Conservation (phyloP, 2,888 invertebrate genomes). For the Drosophila kambysellisi region DNA sequence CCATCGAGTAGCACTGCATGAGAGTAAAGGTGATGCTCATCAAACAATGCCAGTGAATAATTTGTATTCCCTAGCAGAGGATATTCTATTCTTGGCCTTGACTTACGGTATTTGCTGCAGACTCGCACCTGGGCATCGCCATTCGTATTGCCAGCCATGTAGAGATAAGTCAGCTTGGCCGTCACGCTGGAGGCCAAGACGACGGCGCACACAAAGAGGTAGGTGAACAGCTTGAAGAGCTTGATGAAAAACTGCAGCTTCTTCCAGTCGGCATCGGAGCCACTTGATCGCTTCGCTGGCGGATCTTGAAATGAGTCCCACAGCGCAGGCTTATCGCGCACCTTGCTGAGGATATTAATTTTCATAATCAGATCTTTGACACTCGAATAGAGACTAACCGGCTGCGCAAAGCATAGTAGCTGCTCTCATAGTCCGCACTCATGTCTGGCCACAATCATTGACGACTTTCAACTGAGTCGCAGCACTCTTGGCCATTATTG, state of each 20-base stretch:
- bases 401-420: constrained; percentile 54
- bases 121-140: constrained; percentile 87
- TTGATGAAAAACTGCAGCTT: constrained; percentile 88
- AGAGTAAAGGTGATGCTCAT: constrained; percentile 11
- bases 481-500: constrained; percentile 31
- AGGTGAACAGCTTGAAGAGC: constrained; percentile 89
- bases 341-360: constrained; percentile 45
- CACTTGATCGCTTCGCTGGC: constrained; percentile 89
- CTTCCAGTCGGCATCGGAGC: constrained; percentile 88
- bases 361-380: not conserved
- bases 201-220: constrained; percentile 88
- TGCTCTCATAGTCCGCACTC: constrained; percentile 71
- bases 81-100: not conserved
- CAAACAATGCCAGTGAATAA: not conserved
- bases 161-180: constrained; percentile 90
- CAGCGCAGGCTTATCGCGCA: constrained; percentile 85
- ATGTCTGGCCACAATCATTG: constrained; percentile 49
- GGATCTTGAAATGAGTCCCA: constrained; percentile 93
- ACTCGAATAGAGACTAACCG: constrained; percentile 44
- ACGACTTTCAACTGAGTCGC: constrained; percentile 56
- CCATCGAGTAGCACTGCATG: constrained; percentile 48
- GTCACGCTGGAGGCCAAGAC: constrained; percentile 89
- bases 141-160: constrained; percentile 87
- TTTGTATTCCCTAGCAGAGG: not conserved
- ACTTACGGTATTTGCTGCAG: constrained; percentile 86